phyloP scores from a whole-genome alignment of 2,888 invertebrate species.

The Synanthedon myopaeformis region DNA sequence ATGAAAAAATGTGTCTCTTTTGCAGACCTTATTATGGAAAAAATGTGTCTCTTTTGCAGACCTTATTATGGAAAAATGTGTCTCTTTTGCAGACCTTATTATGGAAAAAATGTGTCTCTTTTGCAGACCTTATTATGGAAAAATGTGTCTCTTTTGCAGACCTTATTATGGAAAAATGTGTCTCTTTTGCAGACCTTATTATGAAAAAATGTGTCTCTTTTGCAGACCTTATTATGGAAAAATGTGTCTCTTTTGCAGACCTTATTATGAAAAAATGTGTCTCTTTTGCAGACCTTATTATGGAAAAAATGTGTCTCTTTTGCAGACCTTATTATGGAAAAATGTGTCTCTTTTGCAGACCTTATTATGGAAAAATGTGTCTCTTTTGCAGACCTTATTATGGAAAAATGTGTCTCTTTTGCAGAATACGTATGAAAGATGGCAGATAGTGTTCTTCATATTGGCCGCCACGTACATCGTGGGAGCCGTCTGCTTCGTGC shows the following conservation, averaged over 20 bases:
- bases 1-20: constrained; percentile 4
- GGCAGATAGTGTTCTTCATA: constrained; percentile 87
- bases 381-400: constrained; percentile 14
- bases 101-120: not conserved
- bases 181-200: constrained; percentile 51
- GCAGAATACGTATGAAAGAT: constrained; percentile 79
- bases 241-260: constrained; percentile 45
- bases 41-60: constrained; percentile 43
- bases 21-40: constrained; percentile 51
- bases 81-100: constrained; percentile 51
- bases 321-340: constrained; percentile 48
- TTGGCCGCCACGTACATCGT: constrained; percentile 77
- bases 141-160: constrained; percentile 43
- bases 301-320: constrained; percentile 4
- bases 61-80: too few species aligned
- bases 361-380: too few species aligned
- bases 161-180: too few species aligned
- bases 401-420: constrained; percentile 7
- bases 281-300: constrained; percentile 51
- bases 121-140: constrained; percentile 51
- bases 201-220: constrained; percentile 4
- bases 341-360: constrained; percentile 45
- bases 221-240: constrained; percentile 48
- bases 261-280: too few species aligned
- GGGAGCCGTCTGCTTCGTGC: constrained; percentile 74